phyloP scores from a whole-genome alignment of 2,797 vertebrate genomes.

The Lophotriccus pileatus region DNA sequence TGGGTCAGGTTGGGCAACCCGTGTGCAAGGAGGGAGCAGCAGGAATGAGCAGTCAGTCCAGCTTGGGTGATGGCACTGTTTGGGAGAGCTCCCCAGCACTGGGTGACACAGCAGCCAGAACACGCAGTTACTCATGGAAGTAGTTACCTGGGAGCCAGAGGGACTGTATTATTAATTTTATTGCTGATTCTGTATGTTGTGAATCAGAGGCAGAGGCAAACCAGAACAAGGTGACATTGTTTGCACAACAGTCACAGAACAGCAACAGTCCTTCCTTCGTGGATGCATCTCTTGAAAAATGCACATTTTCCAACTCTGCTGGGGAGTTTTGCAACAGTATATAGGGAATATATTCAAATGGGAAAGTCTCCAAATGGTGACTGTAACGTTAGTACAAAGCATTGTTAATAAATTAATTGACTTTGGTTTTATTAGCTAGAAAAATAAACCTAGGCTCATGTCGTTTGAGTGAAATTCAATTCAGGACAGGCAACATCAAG shows the following conservation, averaged over 20 bases:
- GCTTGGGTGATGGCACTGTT: background rate
- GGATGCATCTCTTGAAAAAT: background rate
- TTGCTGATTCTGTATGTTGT: background rate
- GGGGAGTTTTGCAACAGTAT: background rate
- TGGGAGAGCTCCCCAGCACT: background rate
- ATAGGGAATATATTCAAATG: background rate
- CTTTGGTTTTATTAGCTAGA: slow-evolving; percentile 40
- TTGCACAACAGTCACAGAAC: background rate
- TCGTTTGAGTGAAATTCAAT: background rate
- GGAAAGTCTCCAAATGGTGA: background rate
- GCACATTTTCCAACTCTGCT: background rate
- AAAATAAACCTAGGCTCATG: slow-evolving; percentile 26
- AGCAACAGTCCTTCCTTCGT: background rate
- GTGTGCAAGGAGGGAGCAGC: background rate
- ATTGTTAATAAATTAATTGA: slow-evolving; percentile 23
- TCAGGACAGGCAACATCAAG: background rate
- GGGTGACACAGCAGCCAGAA: background rate
- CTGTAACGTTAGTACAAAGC: background rate
- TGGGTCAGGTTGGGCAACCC: background rate
- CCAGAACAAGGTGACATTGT: background rate
- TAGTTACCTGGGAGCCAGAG: background rate
- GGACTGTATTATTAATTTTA: background rate
- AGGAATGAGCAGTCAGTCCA: background rate
- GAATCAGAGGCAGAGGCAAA: background rate
- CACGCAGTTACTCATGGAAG: background rate